A percentile compares a stretch with the other conserved stretches of the same genome.
phyloP scores from a whole-genome alignment of 1,140 invertebrate genomes.

The Ceratina australensis region DNA sequence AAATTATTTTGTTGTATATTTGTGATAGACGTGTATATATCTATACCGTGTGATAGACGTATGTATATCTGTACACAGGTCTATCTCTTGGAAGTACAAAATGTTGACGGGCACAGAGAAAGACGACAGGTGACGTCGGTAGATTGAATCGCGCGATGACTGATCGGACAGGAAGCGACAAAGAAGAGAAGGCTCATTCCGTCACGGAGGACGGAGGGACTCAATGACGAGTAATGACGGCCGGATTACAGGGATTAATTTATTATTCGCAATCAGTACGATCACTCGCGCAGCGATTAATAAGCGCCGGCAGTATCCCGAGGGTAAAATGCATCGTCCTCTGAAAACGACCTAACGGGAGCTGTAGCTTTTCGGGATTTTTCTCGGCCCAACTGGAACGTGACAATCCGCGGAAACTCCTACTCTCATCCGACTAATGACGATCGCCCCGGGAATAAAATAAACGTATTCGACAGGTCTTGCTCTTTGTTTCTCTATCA shows the following conservation, averaged over 20 bases:
- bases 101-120: too few relatives aligned
- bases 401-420: conserved; percentile 37
- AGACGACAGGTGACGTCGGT: not conserved
- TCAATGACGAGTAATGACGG: conserved; percentile 50
- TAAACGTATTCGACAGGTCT: not conserved
- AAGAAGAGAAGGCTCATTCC: not conserved
- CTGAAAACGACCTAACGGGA: conserved; percentile 42
- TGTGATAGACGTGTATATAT: too few relatives aligned
- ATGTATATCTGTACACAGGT: too few relatives aligned
- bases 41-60: too few relatives aligned
- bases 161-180: conserved; percentile 13
- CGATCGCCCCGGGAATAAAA: conserved; percentile 15
- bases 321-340: conserved; percentile 21
- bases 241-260: conserved; percentile 60
- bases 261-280: conserved; percentile 60
- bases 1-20: too few relatives aligned
- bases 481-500: not conserved
- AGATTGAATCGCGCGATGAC: conserved; percentile 4
- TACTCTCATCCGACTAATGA: conserved; percentile 18
- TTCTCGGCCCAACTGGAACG: conserved; percentile 22
- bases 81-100: too few relatives aligned
- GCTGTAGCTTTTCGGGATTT: conserved; percentile 49
- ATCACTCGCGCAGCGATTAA: conserved; percentile 48
- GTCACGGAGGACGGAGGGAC: conserved; percentile 38
- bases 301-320: conserved; percentile 33